phyloP scores from a whole-genome alignment of 2,113 vertebrate genomes.

The Phalacrocorax pelagicus region DNA sequence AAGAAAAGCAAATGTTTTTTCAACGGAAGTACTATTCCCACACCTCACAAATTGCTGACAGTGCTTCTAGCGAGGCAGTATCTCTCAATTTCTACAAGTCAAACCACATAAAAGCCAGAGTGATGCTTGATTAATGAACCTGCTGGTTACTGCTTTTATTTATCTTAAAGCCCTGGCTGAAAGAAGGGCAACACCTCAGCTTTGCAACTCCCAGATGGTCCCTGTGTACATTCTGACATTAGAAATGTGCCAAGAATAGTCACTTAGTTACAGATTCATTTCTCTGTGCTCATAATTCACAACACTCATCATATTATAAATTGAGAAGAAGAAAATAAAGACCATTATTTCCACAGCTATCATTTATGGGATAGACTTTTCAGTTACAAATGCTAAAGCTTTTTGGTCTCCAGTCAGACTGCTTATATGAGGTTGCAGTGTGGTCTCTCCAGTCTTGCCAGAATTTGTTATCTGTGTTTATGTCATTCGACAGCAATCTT shows the following conservation, averaged over 20 bases:
- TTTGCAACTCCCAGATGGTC: neutral
- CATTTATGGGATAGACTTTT: neutral
- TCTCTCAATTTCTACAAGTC: slow-evolving; percentile 26
- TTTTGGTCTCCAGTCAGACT: neutral
- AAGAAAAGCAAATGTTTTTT: slow-evolving; percentile 45
- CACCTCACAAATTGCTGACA: neutral
- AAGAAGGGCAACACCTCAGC: neutral
- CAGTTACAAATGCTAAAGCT: neutral
- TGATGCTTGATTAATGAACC: neutral
- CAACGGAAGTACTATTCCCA: neutral
- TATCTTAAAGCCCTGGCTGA: neutral
- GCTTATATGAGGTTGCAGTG: neutral
- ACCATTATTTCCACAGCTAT: neutral
- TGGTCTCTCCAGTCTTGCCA: neutral
- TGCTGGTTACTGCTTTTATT: neutral
- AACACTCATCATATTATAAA: neutral
- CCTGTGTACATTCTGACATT: neutral
- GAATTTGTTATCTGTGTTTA: neutral
- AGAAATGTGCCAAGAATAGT: neutral
- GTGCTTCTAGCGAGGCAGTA: neutral
- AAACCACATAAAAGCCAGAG: neutral
- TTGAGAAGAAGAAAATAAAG: neutral
- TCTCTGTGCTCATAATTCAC: neutral
- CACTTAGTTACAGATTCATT: neutral
- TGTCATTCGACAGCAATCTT: neutral